phyloP scores from a whole-genome alignment of 2,888 invertebrate genomes.

The Podabrus alpinus region DNA sequence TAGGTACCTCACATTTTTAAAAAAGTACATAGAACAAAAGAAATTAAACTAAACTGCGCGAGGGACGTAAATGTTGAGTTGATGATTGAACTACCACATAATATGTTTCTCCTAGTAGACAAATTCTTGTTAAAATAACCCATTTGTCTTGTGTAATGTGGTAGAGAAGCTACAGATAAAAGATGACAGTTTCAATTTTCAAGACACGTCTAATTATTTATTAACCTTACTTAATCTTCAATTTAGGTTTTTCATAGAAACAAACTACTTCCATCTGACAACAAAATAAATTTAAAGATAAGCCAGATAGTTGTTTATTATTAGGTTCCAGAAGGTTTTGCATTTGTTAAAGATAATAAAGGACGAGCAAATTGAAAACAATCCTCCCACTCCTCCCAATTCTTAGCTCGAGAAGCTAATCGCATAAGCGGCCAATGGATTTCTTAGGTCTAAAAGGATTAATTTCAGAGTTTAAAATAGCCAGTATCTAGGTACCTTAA shows the following conservation, averaged over 20 bases:
- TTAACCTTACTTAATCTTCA: background rate
- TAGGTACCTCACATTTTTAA: background rate
- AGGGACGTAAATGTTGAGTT: background rate
- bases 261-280: background rate
- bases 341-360: background rate
- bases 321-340: background rate
- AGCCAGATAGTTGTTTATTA: background rate
- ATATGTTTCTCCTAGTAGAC: constrained; percentile 1
- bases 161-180: background rate
- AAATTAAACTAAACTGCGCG: background rate
- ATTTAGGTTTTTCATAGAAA: background rate
- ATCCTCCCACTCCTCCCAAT: background rate
- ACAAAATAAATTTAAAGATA: background rate
- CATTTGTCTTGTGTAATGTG: background rate
- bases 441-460: too few species aligned
- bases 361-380: background rate
- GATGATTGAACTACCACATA: constrained; percentile 1
- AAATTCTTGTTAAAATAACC: constrained; percentile 2
- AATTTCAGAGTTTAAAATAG: too few species aligned
- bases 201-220: background rate
- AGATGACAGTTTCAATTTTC: background rate
- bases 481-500: too few species aligned
- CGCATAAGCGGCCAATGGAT: too few species aligned
- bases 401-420: too few species aligned
- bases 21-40: background rate